These are phyloP conservation scores for Petroica traversi DNA, from an alignment of 2,113 vertebrate species.

Conservation along the genomic window DNA sequence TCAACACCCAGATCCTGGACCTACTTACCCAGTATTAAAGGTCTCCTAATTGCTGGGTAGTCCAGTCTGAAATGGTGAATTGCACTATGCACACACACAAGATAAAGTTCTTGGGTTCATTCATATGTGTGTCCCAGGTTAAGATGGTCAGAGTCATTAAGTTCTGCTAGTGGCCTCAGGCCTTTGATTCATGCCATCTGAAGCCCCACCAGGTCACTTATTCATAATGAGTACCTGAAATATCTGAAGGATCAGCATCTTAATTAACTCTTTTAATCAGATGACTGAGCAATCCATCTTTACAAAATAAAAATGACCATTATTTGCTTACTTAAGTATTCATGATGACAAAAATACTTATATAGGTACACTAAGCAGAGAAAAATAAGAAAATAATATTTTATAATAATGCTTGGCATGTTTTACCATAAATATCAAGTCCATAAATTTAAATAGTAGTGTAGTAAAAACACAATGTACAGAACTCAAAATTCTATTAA, in stretches of 20 bases:
- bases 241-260: not conserved
- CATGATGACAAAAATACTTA: not conserved
- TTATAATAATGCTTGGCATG: not conserved
- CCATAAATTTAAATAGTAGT: not conserved
- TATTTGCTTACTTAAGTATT: not conserved
- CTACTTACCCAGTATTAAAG: not conserved
- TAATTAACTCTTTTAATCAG: not conserved
- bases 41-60: not conserved
- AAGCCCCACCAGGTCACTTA: not conserved
- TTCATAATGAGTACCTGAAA: not conserved
- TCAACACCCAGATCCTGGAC: not conserved
- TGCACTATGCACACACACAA: rapidly evolving
- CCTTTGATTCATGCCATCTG: not conserved
- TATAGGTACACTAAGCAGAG: not conserved
- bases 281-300: not conserved
- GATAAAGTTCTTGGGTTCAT: not conserved
- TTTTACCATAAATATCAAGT: not conserved
- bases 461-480: not conserved
- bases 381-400: not conserved
- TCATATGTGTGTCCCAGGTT: not conserved
- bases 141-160: not conserved
- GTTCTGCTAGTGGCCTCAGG: not conserved
- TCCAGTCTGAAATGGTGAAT: not conserved
- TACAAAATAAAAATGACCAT: not conserved
- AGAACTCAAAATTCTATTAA: not conserved